Conservation (phyloP, 2,888 invertebrate genomes). For the Ophraella communa region DNA sequence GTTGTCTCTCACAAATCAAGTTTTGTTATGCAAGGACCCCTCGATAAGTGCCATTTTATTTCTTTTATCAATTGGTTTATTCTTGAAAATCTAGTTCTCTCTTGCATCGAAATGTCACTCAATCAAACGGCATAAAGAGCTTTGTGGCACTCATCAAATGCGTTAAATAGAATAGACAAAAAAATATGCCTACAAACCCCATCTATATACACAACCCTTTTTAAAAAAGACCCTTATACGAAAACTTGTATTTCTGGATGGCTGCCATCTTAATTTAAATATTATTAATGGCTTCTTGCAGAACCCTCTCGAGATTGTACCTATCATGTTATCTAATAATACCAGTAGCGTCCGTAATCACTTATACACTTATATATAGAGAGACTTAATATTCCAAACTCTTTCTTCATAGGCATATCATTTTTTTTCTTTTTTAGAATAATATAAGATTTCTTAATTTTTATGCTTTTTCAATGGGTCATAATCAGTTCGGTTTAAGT, state of each 20-base stretch:
- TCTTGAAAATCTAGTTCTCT: conserved; percentile 19
- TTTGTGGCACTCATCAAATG: conserved; percentile 28
- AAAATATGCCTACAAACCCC: conserved; percentile 24
- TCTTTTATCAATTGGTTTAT: neutral
- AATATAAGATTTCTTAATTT: too few relatives aligned
- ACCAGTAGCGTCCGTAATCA: neutral
- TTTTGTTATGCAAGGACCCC: conserved; percentile 5
- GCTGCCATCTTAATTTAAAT: conserved; percentile 38
- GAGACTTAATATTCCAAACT: too few relatives aligned
- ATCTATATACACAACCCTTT: conserved; percentile 24
- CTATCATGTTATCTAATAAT: neutral
- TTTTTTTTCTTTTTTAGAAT: too few relatives aligned
- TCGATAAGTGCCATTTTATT: conserved; percentile 17
- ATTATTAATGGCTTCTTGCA: conserved; percentile 36
- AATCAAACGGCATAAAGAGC: conserved; percentile 14
- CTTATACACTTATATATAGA: too few relatives aligned
- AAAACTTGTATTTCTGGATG: conserved; percentile 36
- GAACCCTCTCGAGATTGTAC: neutral
- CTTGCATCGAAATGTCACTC: conserved; percentile 24
- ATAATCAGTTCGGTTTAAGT: too few relatives aligned
- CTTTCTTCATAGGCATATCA: too few relatives aligned
- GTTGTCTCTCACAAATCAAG: conserved; percentile 15
- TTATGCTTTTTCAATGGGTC: too few relatives aligned
- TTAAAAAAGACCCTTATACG: conserved; percentile 25
- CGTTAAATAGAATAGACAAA: conserved; percentile 18